Conservation (phyloP, 2,797 vertebrate genomes). For the Hylomyscus alleni region DNA sequence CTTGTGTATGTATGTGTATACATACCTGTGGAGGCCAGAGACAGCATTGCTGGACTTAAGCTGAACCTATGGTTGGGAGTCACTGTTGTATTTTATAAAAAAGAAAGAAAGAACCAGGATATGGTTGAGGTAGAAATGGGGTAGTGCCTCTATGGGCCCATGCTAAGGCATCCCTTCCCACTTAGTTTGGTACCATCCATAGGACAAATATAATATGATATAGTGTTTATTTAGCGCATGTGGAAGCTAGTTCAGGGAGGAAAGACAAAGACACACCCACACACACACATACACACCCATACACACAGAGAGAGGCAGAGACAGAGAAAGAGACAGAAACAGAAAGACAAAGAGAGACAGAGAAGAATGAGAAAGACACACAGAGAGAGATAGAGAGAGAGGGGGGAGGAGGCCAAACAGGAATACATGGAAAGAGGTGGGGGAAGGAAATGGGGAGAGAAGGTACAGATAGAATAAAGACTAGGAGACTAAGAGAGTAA, state of each 20-base stretch:
- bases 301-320: too few relatives aligned
- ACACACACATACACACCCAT: neutral
- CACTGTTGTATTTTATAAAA: neutral
- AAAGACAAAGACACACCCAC: neutral
- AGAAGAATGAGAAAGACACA: too few relatives aligned
- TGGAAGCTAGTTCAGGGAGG: neutral
- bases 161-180: neutral
- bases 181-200: neutral
- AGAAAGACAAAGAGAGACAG: too few relatives aligned
- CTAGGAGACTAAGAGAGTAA: neutral
- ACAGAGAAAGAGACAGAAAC: too few relatives aligned
- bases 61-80: neutral
- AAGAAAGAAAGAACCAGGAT: neutral
- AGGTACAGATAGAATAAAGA: neutral
- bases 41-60: neutral
- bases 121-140: neutral
- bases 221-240: neutral
- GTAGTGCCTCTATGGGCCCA: neutral
- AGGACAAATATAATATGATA: neutral
- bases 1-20: neutral
- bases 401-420: too few relatives aligned
- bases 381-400: too few relatives aligned
- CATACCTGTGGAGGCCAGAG: neutral
- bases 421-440: too few relatives aligned
- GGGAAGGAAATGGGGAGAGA: neutral